These are phyloP conservation scores for Poecilobothrus nobilitatus DNA, from an alignment of 2,888 invertebrate species.

Conservation along the genomic window DNA sequence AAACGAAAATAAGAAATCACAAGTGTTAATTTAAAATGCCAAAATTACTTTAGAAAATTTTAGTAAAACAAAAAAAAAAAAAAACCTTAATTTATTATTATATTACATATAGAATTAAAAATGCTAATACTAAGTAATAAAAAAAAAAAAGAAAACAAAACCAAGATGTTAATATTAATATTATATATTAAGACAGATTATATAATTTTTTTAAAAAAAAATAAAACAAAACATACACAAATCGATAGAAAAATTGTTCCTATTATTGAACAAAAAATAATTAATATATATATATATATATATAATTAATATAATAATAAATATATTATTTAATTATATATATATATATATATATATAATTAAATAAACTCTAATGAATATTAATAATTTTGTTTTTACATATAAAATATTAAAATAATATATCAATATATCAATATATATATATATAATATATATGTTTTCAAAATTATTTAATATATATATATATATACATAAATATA, in stretches of 20 bases:
- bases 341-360: no score
- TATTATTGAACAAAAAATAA: slow-evolving; percentile 1
- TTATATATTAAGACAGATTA: slow-evolving; percentile 4
- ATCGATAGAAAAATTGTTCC: slow-evolving; percentile 4
- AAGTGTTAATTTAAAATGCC: no score
- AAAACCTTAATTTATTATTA: no score
- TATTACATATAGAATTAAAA: no score
- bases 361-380: no score
- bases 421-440: background rate
- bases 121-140: background rate
- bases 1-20: no score
- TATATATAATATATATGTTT: background rate
- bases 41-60: no score
- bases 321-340: background rate
- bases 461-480: background rate
- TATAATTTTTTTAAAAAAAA: slow-evolving; percentile 6
- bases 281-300: background rate
- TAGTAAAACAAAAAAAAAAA: no score
- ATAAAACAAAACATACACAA: background rate
- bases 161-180: background rate
- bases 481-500: background rate
- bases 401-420: background rate
- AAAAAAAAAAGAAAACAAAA: slow-evolving; percentile 8
- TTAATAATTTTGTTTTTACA: background rate
- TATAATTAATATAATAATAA: no score